Conservation (phyloP, 2,113 vertebrate genomes). For the Glareola pratincola region DNA sequence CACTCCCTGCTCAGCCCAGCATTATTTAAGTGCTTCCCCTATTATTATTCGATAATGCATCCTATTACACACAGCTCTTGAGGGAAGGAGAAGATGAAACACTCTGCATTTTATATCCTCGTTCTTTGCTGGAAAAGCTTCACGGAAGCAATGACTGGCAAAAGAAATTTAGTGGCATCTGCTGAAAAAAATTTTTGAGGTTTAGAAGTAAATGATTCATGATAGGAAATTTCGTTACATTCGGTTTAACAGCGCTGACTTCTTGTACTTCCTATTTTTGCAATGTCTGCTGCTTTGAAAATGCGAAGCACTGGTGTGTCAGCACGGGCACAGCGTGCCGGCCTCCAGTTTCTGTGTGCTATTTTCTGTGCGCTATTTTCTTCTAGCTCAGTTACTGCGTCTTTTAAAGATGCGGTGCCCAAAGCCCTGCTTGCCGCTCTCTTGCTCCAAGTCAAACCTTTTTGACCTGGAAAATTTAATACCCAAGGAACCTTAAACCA, state of each 20-base stretch:
- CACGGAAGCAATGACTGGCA: not conserved
- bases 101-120: not conserved
- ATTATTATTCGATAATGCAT: not conserved
- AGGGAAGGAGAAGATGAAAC: not conserved
- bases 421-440: not conserved
- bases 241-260: not conserved
- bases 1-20: not conserved
- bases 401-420: not conserved
- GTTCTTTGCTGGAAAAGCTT: not conserved
- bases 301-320: not conserved
- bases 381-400: not conserved
- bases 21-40: not conserved
- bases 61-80: not conserved
- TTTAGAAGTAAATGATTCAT: not conserved
- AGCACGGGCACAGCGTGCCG: not conserved
- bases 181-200: not conserved
- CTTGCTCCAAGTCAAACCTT: not conserved
- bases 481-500: not conserved
- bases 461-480: not conserved
- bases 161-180: not conserved
- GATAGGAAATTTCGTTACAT: not conserved
- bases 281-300: not conserved
- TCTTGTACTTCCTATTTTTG: constrained; percentile 7
- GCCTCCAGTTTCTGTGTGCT: not conserved
- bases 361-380: not conserved